These are phyloP conservation scores for Pipa parva DNA, from an alignment of 2,113 vertebrate species.

Conservation along the genomic window DNA sequence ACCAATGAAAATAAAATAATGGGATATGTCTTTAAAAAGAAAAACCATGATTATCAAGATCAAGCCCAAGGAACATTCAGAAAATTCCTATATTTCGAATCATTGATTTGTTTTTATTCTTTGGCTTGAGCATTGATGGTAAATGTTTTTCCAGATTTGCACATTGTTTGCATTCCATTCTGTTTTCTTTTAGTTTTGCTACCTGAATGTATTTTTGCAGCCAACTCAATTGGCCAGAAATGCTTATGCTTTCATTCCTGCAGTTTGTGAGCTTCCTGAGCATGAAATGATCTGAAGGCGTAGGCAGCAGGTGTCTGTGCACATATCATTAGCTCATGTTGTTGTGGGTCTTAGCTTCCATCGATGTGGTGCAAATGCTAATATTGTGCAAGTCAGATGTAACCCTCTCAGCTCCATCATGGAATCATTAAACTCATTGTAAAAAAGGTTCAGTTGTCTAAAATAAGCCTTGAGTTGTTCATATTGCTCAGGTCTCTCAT, in stretches of 20 bases:
- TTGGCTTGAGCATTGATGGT: background rate
- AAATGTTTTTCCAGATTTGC: slow-evolving; percentile 42
- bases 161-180: slow-evolving; percentile 41
- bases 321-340: slow-evolving; percentile 32
- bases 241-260: slow-evolving; percentile 36
- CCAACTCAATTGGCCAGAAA: slow-evolving; percentile 29
- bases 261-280: slow-evolving; percentile 42
- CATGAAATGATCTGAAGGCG: slow-evolving; percentile 41
- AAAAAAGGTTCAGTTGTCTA: too few relatives aligned
- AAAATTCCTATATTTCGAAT: background rate
- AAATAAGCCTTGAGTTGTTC: too few relatives aligned
- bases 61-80: background rate
- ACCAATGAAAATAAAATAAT: too few relatives aligned
- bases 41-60: background rate
- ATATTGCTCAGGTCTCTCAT: too few relatives aligned
- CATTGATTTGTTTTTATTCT: slow-evolving; percentile 1
- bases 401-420: slow-evolving; percentile 7
- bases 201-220: slow-evolving; percentile 32
- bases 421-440: background rate
- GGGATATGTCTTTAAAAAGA: too few relatives aligned
- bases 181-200: slow-evolving; percentile 25
- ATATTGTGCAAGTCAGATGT: slow-evolving; percentile 1
- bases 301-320: slow-evolving; percentile 53
- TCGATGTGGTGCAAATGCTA: slow-evolving; percentile 24
- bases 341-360: slow-evolving; percentile 27